Conservation (phyloP, 2,113 vertebrate genomes). For the Etheostoma cragini region DNA sequence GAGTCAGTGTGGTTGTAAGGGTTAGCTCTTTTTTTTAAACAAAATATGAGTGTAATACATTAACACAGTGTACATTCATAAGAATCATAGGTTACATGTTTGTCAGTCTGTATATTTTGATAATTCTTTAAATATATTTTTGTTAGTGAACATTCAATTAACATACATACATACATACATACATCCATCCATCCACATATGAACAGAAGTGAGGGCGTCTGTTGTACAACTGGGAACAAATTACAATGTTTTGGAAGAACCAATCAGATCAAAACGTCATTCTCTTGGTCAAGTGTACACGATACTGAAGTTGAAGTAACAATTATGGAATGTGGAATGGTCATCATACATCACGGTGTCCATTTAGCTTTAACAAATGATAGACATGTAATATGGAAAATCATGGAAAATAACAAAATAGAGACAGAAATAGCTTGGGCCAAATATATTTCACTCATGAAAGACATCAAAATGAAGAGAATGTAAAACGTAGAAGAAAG, state of each 20-base stretch:
- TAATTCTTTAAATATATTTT: neutral
- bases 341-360: neutral
- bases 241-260: conserved; percentile 4
- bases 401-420: neutral
- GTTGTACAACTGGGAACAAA: conserved; percentile 23
- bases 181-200: neutral
- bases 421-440: conserved; percentile 11
- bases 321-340: conserved; percentile 40
- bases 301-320: conserved; percentile 13
- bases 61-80: conserved; percentile 14
- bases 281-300: conserved; percentile 15
- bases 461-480: conserved; percentile 26
- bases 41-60: neutral
- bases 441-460: neutral
- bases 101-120: conserved; percentile 26
- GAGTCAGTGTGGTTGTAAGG: neutral
- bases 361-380: conserved; percentile 5
- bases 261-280: neutral
- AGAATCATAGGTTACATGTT: conserved; percentile 7
- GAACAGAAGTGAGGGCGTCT: conserved; percentile 12
- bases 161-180: no score
- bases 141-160: conserved; percentile 22
- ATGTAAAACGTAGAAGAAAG: neutral
- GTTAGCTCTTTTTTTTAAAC: neutral
- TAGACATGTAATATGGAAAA: neutral